These are phyloP conservation scores for Aldabrachelys gigantea DNA, from an alignment of 2,113 vertebrate genomes.

Conservation along the genomic window DNA sequence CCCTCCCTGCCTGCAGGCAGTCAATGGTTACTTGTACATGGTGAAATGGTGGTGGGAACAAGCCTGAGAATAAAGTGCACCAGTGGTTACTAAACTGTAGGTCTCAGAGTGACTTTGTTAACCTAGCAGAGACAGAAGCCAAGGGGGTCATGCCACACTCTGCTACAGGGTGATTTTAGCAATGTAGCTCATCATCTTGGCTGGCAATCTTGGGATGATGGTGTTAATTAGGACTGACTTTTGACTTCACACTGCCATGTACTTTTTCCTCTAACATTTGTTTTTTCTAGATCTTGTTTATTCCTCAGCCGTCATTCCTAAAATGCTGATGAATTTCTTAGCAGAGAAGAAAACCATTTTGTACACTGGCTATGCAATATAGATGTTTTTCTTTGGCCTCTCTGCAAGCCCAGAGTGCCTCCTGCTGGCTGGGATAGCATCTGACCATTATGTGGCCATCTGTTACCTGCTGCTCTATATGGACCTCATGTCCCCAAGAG, in stretches of 20 bases:
- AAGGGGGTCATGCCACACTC: no score
- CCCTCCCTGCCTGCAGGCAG: no score
- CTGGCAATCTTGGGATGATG: not conserved
- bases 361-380: constrained; percentile 21
- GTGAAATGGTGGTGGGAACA: no score
- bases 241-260: constrained; percentile 52
- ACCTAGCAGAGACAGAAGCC: no score
- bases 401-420: constrained; percentile 21
- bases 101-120: no score
- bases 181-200: constrained; percentile 16
- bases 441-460: constrained; percentile 45
- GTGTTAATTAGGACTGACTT: constrained; percentile 42
- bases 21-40: no score
- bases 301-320: constrained; percentile 42
- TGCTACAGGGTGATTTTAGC: not conserved
- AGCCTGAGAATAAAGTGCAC: no score
- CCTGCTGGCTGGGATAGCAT: constrained; percentile 53
- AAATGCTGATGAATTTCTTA: constrained; percentile 48
- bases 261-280: constrained; percentile 62
- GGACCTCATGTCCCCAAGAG: constrained; percentile 23
- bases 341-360: constrained; percentile 24
- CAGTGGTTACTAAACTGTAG: no score
- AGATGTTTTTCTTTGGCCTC: no score
- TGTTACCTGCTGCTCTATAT: constrained; percentile 45
- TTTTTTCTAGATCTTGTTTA: constrained; percentile 37